These are phyloP conservation scores for Serrognathus titanus DNA, from an alignment of 2,888 invertebrate genomes.

Conservation along the genomic window DNA sequence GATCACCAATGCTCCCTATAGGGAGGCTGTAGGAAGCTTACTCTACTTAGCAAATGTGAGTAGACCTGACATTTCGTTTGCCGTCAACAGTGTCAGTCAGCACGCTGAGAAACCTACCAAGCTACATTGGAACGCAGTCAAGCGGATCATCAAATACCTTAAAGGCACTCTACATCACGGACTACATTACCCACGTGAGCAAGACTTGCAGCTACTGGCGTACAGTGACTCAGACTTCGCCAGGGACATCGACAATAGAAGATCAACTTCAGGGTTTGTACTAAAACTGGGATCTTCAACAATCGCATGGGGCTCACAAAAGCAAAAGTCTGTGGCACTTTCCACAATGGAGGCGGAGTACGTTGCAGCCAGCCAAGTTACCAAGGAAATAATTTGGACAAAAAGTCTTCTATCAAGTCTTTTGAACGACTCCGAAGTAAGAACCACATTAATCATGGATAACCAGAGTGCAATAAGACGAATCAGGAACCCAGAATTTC, in stretches of 20 bases:
- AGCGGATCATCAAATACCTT: constrained; percentile 19
- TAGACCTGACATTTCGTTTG: constrained; percentile 22
- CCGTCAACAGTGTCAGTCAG: constrained; percentile 3
- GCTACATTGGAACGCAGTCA: constrained; percentile 14
- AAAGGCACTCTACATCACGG: constrained; percentile 10
- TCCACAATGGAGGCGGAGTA: not conserved
- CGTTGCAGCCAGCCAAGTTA: not conserved
- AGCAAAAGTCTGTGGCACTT: not conserved
- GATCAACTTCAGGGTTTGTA: not conserved
- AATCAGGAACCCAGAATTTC: too few relatives aligned
- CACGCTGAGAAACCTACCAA: not conserved
- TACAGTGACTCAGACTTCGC: constrained; percentile 2
- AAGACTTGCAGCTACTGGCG: not conserved
- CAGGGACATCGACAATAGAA: not conserved
- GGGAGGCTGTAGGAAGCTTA: constrained; percentile 25
- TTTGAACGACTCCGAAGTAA: not conserved
- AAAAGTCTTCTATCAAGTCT: not conserved
- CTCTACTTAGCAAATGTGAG: constrained; percentile 22
- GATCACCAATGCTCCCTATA: constrained; percentile 15
- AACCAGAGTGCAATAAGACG: not conserved
- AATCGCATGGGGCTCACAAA: not conserved
- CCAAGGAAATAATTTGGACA: not conserved
- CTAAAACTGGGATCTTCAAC: not conserved
- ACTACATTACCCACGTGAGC: not conserved
- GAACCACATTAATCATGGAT: not conserved